These are phyloP conservation scores for Cremastobaeus sp. DNA, from an alignment of 2,888 invertebrate genomes.

Conservation along the genomic window DNA sequence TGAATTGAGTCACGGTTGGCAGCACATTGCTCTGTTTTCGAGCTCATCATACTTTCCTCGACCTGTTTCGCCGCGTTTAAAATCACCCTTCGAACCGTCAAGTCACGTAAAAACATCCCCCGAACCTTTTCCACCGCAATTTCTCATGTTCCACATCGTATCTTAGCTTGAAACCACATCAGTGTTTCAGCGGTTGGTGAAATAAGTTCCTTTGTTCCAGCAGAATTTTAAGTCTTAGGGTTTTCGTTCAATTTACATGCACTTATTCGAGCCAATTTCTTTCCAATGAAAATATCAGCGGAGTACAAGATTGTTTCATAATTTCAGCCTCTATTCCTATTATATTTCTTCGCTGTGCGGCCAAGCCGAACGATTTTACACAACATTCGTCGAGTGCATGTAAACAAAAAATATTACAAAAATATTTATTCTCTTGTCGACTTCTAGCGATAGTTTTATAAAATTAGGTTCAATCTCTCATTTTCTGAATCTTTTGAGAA, in stretches of 20 bases:
- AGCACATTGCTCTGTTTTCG: constrained; percentile 7
- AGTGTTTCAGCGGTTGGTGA: constrained; percentile 1
- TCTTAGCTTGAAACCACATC: constrained; percentile 16
- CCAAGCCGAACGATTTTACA: no score
- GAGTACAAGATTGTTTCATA: no score
- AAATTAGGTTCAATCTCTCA: no score
- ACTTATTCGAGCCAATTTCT: constrained; percentile 2
- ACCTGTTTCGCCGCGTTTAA: constrained; percentile 11
- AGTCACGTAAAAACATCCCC: constrained; percentile 29
- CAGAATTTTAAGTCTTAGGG: constrained; percentile 3
- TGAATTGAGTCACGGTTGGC: constrained; percentile 16
- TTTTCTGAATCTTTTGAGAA: no score
- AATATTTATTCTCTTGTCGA: no score
- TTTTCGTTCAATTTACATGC: constrained; percentile 10
- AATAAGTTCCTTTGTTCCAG: constrained; percentile 22
- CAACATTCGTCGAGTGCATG: no score
- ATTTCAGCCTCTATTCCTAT: no score
- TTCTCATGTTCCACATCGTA: constrained; percentile 6
- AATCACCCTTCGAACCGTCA: constrained; percentile 8
- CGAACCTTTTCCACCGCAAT: constrained; percentile 6
- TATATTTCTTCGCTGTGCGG: no score
- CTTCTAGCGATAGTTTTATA: no score
- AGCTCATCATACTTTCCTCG: constrained; percentile 21
- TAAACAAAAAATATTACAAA: no score
- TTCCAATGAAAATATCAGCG: constrained; percentile 4